These are phyloP conservation scores for Paratilapia polleni DNA, from an alignment of 2,113 vertebrate species.

Conservation along the genomic window DNA sequence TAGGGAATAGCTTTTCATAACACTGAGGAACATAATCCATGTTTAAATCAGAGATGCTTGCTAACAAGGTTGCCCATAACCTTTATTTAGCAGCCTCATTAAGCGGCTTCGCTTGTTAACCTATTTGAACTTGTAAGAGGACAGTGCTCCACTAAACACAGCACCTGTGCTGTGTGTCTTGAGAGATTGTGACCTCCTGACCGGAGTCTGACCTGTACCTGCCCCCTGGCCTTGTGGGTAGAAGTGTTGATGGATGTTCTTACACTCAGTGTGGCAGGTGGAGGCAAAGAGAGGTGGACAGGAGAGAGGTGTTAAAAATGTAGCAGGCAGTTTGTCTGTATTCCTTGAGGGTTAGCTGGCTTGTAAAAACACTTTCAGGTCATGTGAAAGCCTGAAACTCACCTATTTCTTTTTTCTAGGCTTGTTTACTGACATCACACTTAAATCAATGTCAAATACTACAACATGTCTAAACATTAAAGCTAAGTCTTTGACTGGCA, in stretches of 20 bases:
- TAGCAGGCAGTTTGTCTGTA: background rate
- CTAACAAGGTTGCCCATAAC: background rate
- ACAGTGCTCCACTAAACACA: background rate
- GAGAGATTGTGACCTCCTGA: constrained; percentile 34
- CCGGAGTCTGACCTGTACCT: constrained; percentile 42
- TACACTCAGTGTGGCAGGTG: constrained; percentile 51
- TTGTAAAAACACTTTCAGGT: background rate
- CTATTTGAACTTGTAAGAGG: constrained; percentile 16
- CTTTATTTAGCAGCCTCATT: constrained; percentile 7
- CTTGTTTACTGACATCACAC: background rate
- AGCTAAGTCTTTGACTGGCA: no score
- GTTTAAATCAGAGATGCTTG: background rate
- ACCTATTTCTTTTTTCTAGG: background rate
- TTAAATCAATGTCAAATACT: background rate
- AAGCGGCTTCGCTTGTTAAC: constrained; percentile 21
- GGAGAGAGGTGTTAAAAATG: constrained; percentile 22
- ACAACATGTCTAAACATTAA: background rate
- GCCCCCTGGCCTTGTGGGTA: constrained; percentile 58
- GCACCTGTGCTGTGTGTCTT: constrained; percentile 56
- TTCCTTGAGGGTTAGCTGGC: background rate
- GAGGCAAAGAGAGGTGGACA: constrained; percentile 16
- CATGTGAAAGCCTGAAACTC: background rate
- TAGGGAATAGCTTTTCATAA: background rate
- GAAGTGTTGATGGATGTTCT: constrained; percentile 67
- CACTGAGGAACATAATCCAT: background rate